Percentiles rank a stretch among this genome's conserved stretches.
Evolutionary conservation across 2,113 vertebrate genomes (phyloP).

Genomic region (Sylvilagus bachmani): DNA sequence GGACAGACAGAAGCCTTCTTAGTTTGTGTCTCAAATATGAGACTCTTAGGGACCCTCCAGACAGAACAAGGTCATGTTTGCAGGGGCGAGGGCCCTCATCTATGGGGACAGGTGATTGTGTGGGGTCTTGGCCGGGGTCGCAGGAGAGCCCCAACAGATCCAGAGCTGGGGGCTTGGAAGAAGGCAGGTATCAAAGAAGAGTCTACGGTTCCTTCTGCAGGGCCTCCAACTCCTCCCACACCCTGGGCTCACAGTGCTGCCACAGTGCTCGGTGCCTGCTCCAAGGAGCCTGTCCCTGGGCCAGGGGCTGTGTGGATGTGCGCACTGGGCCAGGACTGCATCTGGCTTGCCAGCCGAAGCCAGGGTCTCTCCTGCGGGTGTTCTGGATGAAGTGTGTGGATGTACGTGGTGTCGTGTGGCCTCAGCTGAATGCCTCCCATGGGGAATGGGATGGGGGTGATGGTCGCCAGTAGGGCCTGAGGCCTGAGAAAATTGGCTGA

Average conservation of each 20-base stretch:
- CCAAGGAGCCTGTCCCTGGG: constrained; percentile 10
- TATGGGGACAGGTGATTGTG: not conserved
- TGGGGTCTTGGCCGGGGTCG: not conserved
- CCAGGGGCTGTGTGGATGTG: constrained; percentile 24
- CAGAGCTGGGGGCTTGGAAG: constrained; percentile 17
- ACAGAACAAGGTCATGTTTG: constrained; percentile 53
- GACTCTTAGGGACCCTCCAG: constrained; percentile 42
- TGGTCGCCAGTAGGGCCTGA: constrained; percentile 66
- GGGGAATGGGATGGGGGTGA: constrained; percentile 62
- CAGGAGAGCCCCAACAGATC: constrained; percentile 54
- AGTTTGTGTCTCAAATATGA: constrained; percentile 36
- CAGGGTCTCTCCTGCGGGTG: constrained; percentile 48
- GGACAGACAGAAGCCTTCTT: constrained; percentile 53
- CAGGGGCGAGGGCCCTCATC: constrained; percentile 17
- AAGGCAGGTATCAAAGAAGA: not conserved
- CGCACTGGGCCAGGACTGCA: constrained; percentile 7
- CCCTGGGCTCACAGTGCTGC: not conserved
- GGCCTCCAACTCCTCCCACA: constrained; percentile 38
- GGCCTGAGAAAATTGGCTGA: constrained; percentile 72
- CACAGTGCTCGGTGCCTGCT: constrained; percentile 40
- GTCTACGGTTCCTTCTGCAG: constrained; percentile 24
- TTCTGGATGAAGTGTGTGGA: constrained; percentile 66
- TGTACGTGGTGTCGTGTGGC: constrained; percentile 72
- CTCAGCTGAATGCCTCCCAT: constrained; percentile 76
- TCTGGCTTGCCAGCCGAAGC: constrained; percentile 66